Conservation (phyloP, 2,113 vertebrate genomes). For the Alaudala cheleensis region DNA sequence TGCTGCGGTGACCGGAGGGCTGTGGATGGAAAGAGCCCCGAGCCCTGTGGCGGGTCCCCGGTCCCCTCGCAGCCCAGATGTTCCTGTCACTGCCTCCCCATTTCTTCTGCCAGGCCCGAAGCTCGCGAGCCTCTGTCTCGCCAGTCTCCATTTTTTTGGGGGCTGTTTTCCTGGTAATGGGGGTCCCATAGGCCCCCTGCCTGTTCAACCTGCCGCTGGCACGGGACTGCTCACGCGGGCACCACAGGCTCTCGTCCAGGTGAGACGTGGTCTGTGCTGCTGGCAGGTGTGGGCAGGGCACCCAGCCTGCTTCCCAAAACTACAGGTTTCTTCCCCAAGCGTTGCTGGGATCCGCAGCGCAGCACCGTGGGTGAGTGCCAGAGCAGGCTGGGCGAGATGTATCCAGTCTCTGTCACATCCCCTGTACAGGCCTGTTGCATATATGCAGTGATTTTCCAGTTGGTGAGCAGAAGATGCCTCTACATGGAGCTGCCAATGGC, state of each 20-base stretch:
- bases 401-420: background rate
- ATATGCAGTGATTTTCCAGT: background rate
- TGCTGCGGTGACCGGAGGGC: background rate
- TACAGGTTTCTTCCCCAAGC: background rate
- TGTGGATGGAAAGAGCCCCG: background rate
- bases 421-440: background rate
- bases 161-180: background rate
- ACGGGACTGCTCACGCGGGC: fast-evolving
- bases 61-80: background rate
- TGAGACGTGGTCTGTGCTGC: fast-evolving
- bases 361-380: background rate
- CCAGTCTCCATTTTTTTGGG: background rate
- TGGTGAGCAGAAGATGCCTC: background rate
- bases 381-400: background rate
- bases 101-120: background rate
- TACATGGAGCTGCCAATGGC: background rate
- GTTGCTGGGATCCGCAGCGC: fast-evolving
- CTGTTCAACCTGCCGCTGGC: background rate
- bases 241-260: fast-evolving
- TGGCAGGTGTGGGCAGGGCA: background rate
- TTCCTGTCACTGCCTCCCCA: background rate
- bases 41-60: background rate
- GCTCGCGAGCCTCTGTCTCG: background rate
- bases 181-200: background rate
- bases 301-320: background rate